phyloP scores from a whole-genome alignment of 2,797 vertebrate species.

The Eleutherodactylus coqui region DNA sequence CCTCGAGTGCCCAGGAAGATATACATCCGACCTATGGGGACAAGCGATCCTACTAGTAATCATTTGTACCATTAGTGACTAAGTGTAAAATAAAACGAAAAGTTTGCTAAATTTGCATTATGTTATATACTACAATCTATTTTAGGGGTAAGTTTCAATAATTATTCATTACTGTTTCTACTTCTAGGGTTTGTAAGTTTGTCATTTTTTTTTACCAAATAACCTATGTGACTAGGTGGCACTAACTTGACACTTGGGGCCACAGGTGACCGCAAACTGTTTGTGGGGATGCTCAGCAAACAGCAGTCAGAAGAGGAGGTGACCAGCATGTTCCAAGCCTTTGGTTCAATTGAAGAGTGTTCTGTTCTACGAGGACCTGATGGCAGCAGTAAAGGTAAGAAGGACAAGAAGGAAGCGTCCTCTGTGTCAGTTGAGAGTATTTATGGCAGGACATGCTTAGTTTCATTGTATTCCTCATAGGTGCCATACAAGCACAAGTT shows the following conservation, averaged over 20 bases:
- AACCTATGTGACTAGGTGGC: slow-evolving; percentile 24
- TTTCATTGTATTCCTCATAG: not conserved
- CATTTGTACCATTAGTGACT: no score
- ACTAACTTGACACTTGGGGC: slow-evolving; percentile 77
- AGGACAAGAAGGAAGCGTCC: not conserved
- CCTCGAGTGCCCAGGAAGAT: no score
- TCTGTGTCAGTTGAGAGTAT: not conserved
- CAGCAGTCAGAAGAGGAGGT: slow-evolving; percentile 99
- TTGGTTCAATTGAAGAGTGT: slow-evolving; percentile 97
- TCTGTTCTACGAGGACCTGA: slow-evolving; percentile 96
- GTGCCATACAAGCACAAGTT: not conserved
- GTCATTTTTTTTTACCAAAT: not conserved
- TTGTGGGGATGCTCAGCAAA: slow-evolving; percentile 99
- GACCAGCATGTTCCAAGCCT: slow-evolving; percentile 96
- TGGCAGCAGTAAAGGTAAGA: slow-evolving; percentile 97
- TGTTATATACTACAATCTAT: not conserved
- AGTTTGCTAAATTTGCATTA: no score
- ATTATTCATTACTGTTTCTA: not conserved
- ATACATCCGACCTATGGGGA: no score
- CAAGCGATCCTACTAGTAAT: no score
- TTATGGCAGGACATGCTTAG: not conserved
- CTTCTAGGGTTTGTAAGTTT: not conserved
- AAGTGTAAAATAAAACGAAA: no score
- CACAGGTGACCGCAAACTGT: slow-evolving; percentile 99
- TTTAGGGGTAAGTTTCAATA: not conserved